Conservation (phyloP, 2,888 invertebrate species). For the Rhamphomyia laevipes region DNA sequence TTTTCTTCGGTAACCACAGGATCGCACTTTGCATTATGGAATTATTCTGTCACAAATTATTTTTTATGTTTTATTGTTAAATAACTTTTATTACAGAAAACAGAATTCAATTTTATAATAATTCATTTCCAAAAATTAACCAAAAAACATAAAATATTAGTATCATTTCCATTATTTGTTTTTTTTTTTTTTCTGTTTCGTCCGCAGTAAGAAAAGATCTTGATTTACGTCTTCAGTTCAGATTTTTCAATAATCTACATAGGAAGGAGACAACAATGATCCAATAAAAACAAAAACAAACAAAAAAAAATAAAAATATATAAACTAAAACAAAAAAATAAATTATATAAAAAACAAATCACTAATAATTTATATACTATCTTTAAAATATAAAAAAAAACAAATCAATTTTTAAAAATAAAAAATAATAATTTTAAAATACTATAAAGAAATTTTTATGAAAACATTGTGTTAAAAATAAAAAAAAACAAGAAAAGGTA, state of each 20-base stretch:
- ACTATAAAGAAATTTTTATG: too few relatives aligned
- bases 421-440: slow-evolving; percentile 8
- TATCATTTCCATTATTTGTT: slow-evolving; percentile 12
- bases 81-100: too few relatives aligned
- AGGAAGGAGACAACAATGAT: slow-evolving; percentile 78
- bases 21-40: too few relatives aligned
- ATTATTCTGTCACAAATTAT: too few relatives aligned
- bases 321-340: slow-evolving; percentile 15
- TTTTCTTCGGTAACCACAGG: too few relatives aligned
- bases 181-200: slow-evolving; percentile 22
- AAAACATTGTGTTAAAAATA: too few relatives aligned
- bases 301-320: slow-evolving; percentile 17
- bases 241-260: slow-evolving; percentile 88
- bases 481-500: too few relatives aligned
- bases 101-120: too few relatives aligned
- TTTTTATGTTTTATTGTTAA: too few relatives aligned
- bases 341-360: slow-evolving; percentile 10
- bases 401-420: slow-evolving; percentile 6
- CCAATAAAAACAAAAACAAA: too few relatives aligned
- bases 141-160: too few relatives aligned
- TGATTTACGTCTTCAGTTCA: slow-evolving; percentile 88
- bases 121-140: too few relatives aligned
- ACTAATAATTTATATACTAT: slow-evolving; percentile 19
- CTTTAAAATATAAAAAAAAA: not conserved
- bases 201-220: slow-evolving; percentile 88